phyloP scores from a whole-genome alignment of 1,140 invertebrate genomes.

The Nilaparvata lugens region DNA sequence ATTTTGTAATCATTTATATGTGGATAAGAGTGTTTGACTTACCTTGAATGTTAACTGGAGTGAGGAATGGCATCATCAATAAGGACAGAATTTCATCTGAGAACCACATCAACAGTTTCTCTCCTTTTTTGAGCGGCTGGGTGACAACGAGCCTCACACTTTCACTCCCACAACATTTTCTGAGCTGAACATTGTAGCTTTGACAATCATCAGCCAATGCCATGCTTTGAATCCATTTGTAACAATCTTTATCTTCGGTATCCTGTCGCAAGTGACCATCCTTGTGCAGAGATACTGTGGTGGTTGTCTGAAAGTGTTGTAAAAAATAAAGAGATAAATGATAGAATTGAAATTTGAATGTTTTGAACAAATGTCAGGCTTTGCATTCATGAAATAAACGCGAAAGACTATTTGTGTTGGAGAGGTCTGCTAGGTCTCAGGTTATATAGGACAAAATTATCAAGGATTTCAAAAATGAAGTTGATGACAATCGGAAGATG shows the following conservation, averaged over 20 bases:
- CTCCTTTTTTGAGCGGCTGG: constrained; percentile 41
- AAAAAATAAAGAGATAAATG: too few species aligned
- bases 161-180: constrained; percentile 24
- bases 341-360: too few species aligned
- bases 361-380: too few species aligned
- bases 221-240: constrained; percentile 29
- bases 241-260: background rate
- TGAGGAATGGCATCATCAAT: constrained; percentile 68
- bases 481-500: too few species aligned
- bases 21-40: constrained; percentile 20
- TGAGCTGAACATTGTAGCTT: constrained; percentile 51
- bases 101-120: constrained; percentile 73
- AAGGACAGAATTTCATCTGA: constrained; percentile 58
- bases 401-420: too few species aligned
- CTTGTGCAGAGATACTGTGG: too few species aligned
- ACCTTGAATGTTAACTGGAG: constrained; percentile 74
- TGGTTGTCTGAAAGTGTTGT: too few species aligned
- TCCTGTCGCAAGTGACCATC: background rate
- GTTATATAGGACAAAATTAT: too few species aligned
- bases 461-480: too few species aligned
- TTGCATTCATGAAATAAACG: too few species aligned
- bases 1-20: too few species aligned
- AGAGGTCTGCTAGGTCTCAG: too few species aligned
- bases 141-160: constrained; percentile 38
- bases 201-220: constrained; percentile 55